Evolutionary conservation across 2,888 invertebrate species (phyloP).

Genomic region (Dendrolimus pini): DNA sequence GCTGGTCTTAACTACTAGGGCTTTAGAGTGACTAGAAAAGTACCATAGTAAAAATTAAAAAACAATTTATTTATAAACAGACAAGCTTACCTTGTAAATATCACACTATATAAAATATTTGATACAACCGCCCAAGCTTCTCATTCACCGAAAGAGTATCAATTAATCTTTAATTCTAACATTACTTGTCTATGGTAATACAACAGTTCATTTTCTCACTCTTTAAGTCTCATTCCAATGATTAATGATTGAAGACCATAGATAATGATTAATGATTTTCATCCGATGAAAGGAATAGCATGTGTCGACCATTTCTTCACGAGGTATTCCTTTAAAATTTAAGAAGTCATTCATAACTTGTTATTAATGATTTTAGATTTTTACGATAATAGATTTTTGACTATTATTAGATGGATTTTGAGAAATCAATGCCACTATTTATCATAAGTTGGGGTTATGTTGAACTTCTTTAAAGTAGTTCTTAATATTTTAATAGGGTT

Average conservation of each 20-base stretch:
- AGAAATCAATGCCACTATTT: background rate
- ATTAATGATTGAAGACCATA: constrained; percentile 52
- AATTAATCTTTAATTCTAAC: constrained; percentile 73
- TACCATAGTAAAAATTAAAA: too few species aligned
- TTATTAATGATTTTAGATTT: constrained; percentile 57
- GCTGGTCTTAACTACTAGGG: too few species aligned
- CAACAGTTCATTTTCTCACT: constrained; percentile 74
- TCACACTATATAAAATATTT: too few species aligned
- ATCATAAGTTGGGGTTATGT: background rate
- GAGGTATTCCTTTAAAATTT: constrained; percentile 57
- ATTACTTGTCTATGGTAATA: constrained; percentile 60
- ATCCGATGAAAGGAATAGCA: constrained; percentile 64
- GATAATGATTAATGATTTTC: constrained; percentile 40
- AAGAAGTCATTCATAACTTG: constrained; percentile 58
- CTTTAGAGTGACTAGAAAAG: too few species aligned
- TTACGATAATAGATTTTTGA: constrained; percentile 42
- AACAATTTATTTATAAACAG: too few species aligned
- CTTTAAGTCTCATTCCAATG: constrained; percentile 74
- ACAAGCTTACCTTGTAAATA: too few species aligned
- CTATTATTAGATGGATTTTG: background rate
- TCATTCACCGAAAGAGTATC: constrained; percentile 11
- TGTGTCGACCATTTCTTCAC: constrained; percentile 46
- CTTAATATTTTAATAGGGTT: too few species aligned
- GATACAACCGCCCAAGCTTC: too few species aligned
- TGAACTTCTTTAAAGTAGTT: too few species aligned